Conservation (phyloP, 2,888 invertebrate species). For the Sarcophaga carnaria region DNA sequence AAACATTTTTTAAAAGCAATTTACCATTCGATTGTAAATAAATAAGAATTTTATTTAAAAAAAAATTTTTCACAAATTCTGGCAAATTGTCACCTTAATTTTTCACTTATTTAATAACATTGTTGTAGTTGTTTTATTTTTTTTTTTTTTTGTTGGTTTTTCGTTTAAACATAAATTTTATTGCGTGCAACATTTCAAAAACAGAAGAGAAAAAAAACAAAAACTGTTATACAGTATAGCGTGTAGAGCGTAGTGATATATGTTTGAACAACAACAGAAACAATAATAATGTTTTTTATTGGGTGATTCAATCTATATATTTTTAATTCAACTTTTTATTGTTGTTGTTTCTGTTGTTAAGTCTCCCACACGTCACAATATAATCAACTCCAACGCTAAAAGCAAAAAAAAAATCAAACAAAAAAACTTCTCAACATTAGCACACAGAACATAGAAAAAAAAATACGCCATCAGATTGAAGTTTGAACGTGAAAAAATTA, state of each 20-base stretch:
- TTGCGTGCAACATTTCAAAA: constrained; percentile 58
- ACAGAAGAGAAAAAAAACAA: constrained; percentile 3
- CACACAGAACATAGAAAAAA: constrained; percentile 19
- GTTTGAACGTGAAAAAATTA: constrained; percentile 31
- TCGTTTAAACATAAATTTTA: constrained; percentile 32
- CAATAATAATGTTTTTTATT: not conserved
- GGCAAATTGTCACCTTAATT: constrained; percentile 66
- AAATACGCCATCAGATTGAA: constrained; percentile 49
- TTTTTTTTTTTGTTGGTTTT: not conserved
- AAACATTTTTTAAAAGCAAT: not conserved
- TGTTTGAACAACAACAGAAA: constrained; percentile 20
- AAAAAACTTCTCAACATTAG: constrained; percentile 37
- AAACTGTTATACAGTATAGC: constrained; percentile 16
- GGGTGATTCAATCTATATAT: constrained; percentile 65
- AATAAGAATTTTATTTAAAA: constrained; percentile 5
- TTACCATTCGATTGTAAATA: constrained; percentile 26
- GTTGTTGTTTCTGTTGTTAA: constrained; percentile 28
- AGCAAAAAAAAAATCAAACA: not conserved
- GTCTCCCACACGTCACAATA: constrained; percentile 67
- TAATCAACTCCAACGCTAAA: constrained; percentile 69
- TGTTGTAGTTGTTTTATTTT: constrained; percentile 4
- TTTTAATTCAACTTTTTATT: constrained; percentile 21
- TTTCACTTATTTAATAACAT: constrained; percentile 27
- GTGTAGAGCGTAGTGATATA: not conserved
- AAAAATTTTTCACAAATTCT: constrained; percentile 42